phyloP scores from a whole-genome alignment of 2,797 vertebrate species.

The Crypturellus tataupa region DNA sequence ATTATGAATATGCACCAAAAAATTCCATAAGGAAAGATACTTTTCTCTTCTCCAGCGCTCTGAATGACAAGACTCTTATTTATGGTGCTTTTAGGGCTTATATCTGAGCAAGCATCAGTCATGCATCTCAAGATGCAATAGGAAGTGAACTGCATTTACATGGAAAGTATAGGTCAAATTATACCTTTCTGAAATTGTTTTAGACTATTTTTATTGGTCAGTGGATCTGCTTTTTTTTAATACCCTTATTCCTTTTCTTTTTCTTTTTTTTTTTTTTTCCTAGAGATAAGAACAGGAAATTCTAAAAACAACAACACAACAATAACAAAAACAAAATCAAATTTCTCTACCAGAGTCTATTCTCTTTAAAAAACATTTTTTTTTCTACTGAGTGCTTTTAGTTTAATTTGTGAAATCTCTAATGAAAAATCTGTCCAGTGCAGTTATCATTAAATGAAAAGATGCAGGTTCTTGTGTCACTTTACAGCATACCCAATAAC shows the following conservation, averaged over 20 bases:
- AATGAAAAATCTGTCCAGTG: background rate
- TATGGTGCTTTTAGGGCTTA: background rate
- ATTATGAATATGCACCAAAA: background rate
- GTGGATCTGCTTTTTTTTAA: background rate
- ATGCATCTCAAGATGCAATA: background rate
- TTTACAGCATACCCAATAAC: background rate
- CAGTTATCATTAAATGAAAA: background rate
- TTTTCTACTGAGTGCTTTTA: background rate
- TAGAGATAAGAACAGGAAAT: background rate
- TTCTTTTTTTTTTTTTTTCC: background rate
- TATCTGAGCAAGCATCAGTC: background rate
- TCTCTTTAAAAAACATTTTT: background rate
- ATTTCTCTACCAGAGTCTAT: background rate
- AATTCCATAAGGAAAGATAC: background rate
- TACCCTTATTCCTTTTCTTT: background rate
- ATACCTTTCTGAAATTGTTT: background rate
- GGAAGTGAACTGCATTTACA: background rate
- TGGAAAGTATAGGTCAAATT: background rate
- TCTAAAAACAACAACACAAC: background rate
- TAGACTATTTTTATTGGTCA: background rate
- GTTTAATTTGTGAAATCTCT: background rate
- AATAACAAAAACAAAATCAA: background rate
- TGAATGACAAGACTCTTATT: background rate
- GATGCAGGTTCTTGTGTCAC: background rate
- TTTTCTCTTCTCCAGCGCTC: background rate